phyloP scores from a whole-genome alignment of 2,113 vertebrate genomes.

The Lophochroa leadbeateri region DNA sequence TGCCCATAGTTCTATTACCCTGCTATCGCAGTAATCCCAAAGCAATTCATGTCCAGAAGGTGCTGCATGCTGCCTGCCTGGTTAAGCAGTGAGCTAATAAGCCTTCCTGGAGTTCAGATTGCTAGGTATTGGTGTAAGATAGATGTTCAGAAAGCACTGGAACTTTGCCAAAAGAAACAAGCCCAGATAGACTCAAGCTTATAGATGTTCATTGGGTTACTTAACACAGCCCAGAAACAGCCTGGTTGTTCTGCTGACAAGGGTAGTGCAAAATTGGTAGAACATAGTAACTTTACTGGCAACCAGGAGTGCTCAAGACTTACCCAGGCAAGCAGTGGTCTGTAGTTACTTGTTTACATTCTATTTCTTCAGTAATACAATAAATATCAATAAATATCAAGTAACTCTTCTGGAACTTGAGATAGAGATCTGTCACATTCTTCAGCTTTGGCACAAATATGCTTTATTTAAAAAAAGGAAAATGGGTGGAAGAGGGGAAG shows the following conservation, averaged over 20 bases:
- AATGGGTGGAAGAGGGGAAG: neutral
- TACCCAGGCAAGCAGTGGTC: slow-evolving; percentile 25
- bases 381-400: slow-evolving; percentile 67
- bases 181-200: neutral
- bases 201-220: neutral
- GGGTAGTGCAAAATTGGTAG: neutral
- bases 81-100: neutral
- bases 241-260: neutral
- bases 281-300: neutral
- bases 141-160: neutral
- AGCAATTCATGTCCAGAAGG: neutral
- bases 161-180: neutral
- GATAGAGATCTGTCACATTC: slow-evolving; percentile 57
- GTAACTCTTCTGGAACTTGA: slow-evolving; percentile 39
- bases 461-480: slow-evolving; percentile 35
- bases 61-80: neutral
- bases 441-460: slow-evolving; percentile 38
- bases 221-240: neutral
- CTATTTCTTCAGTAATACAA: slow-evolving; percentile 55
- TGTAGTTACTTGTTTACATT: slow-evolving; percentile 60
- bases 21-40: neutral
- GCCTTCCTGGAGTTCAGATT: neutral
- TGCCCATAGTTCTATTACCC: neutral
- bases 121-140: neutral
- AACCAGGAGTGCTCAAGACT: neutral